Percentiles rank a stretch among this genome's conserved stretches.
phyloP scores from a whole-genome alignment of 2,888 invertebrate species.

The Ennomos erosarius region DNA sequence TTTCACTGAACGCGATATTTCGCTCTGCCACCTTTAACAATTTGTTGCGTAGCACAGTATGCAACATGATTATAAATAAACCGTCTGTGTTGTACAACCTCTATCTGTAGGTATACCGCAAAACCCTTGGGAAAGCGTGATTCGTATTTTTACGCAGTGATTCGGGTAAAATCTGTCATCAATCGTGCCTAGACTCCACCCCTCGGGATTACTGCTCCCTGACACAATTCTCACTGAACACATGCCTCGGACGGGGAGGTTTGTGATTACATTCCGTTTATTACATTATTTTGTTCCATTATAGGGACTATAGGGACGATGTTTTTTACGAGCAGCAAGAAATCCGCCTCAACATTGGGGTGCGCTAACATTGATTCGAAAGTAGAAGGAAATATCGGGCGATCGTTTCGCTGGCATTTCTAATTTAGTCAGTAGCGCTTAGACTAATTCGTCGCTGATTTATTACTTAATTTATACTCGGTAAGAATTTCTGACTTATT shows the following conservation, averaged over 20 bases:
- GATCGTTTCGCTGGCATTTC: constrained; percentile 14
- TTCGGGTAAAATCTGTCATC: constrained; percentile 65
- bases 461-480: constrained; percentile 16
- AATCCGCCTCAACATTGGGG: constrained; percentile 35
- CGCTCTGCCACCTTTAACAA: too few relatives aligned
- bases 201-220: constrained; percentile 58
- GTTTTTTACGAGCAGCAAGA: constrained; percentile 30
- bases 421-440: constrained; percentile 13
- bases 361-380: constrained; percentile 22
- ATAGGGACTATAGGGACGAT: constrained; percentile 37
- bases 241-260: constrained; percentile 53
- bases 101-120: constrained; percentile 2
- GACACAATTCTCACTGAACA: constrained; percentile 33
- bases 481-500: constrained; percentile 17
- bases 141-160: constrained; percentile 51
- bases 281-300: constrained; percentile 68
- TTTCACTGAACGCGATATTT: too few relatives aligned
- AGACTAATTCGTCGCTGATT: constrained; percentile 20
- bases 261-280: constrained; percentile 68
- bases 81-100: neutral
- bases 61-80: too few relatives aligned
- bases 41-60: too few relatives aligned
- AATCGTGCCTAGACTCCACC: constrained; percentile 60
- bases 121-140: constrained; percentile 35
- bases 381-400: constrained; percentile 18